Evolutionary conservation across 1,140 invertebrate genomes (phyloP).

Genomic region (Latrodectus geometricus): DNA sequence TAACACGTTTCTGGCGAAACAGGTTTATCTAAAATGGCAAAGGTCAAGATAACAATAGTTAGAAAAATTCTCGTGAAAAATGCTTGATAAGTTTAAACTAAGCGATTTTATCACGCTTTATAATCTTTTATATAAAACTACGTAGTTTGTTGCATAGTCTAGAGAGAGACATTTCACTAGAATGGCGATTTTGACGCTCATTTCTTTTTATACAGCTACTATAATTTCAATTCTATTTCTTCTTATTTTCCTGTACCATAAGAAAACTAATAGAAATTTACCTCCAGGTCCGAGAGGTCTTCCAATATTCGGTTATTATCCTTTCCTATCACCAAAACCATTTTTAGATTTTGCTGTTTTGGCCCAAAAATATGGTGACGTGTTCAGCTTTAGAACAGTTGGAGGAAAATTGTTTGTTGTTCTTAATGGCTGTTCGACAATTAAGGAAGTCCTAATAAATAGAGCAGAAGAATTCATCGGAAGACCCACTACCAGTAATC

Average conservation of each 20-base stretch:
- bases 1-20: too few species aligned
- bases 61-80: too few species aligned
- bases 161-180: too few species aligned
- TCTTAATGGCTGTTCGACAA: constrained; percentile 10
- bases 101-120: too few species aligned
- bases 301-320: constrained; percentile 44
- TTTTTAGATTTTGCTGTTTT: constrained; percentile 9
- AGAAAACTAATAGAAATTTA: constrained; percentile 10
- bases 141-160: too few species aligned
- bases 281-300: constrained; percentile 39
- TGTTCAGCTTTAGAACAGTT: constrained; percentile 25
- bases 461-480: constrained; percentile 45
- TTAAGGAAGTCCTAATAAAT: constrained; percentile 40
- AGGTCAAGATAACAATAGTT: too few species aligned
- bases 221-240: not conserved
- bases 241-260: not conserved
- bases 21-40: too few species aligned
- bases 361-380: constrained; percentile 30
- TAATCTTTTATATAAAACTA: too few species aligned
- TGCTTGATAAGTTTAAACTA: too few species aligned
- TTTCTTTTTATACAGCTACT: too few species aligned
- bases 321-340: not conserved
- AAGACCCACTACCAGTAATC: constrained; percentile 16
- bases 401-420: constrained; percentile 42
- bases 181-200: too few species aligned